Conservation (phyloP, 64 coral and sea anemone genomes). For the Acropora tenuis region DNA sequence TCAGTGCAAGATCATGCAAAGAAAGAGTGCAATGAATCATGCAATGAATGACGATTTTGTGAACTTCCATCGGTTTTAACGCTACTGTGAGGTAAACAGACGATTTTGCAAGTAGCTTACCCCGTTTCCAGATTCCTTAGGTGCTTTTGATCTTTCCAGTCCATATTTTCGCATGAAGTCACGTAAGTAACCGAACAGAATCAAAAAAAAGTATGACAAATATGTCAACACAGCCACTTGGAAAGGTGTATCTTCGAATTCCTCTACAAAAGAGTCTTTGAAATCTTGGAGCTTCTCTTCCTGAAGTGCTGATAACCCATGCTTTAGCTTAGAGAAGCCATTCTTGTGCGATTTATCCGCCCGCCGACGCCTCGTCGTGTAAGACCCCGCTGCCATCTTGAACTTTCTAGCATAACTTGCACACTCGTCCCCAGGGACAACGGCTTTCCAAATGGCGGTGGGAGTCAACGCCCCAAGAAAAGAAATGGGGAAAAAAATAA, state of each 20-base stretch:
- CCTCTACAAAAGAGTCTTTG: slow-evolving; percentile 58
- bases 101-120: slow-evolving; percentile 35
- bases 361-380: neutral
- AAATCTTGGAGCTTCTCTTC: slow-evolving; percentile 34
- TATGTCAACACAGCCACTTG: slow-evolving; percentile 96
- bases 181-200: slow-evolving; percentile 95
- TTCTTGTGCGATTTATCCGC: slow-evolving; percentile 9
- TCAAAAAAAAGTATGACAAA: slow-evolving; percentile 83
- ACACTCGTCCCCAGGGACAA: too few species aligned
- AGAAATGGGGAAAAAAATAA: too few species aligned
- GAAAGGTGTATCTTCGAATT: slow-evolving; percentile 95
- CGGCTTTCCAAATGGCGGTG: too few species aligned
- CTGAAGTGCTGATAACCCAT: slow-evolving; percentile 20
- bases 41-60: neutral
- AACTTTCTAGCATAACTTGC: neutral
- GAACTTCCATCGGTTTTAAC: neutral
- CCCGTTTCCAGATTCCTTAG: slow-evolving; percentile 84
- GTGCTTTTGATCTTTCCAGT: slow-evolving; percentile 90
- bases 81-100: neutral
- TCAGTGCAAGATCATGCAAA: too few species aligned
- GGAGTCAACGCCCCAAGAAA: too few species aligned
- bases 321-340: slow-evolving; percentile 11
- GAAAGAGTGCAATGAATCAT: too few species aligned
- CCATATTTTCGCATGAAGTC: slow-evolving; percentile 98
- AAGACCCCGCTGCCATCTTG: slow-evolving; percentile 36